Evolutionary conservation across 1,140 invertebrate genomes (phyloP).

Genomic region (Philotrypesis tridentata): DNA sequence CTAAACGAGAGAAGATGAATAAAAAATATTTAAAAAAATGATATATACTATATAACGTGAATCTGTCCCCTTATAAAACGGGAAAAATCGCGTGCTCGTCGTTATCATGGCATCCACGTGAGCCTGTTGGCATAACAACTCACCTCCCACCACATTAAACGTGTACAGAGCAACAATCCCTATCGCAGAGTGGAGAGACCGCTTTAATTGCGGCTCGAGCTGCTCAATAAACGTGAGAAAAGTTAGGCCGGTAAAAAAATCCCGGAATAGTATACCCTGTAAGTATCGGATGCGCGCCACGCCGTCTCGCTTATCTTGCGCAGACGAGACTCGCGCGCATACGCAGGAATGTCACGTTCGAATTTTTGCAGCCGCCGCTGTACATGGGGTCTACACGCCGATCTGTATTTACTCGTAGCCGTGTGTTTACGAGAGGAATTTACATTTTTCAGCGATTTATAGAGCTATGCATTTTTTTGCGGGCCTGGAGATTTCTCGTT

Average conservation of each 20-base stretch:
- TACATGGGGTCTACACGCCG: constrained; percentile 24
- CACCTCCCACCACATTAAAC: no score
- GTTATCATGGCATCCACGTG: no score
- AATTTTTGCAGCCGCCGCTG: constrained; percentile 53
- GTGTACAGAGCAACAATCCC: no score
- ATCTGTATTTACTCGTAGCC: background rate
- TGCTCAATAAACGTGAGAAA: constrained; percentile 16
- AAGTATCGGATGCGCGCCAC: constrained; percentile 51
- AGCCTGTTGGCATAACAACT: no score
- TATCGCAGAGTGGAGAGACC: background rate
- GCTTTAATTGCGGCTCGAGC: background rate
- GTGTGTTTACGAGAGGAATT: background rate
- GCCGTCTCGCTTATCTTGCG: constrained; percentile 53
- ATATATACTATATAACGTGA: no score
- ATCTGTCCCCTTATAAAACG: no score
- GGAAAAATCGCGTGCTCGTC: no score
- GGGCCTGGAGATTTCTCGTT: no score
- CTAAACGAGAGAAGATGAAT: no score
- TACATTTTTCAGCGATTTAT: background rate
- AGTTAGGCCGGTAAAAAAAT: background rate
- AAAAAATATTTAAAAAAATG: no score
- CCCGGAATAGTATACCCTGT: constrained; percentile 37
- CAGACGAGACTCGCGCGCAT: constrained; percentile 50
- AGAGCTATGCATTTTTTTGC: background rate
- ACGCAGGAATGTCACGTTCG: constrained; percentile 49